A percentile compares a stretch with the other conserved stretches of the same genome.
Evolutionary conservation across 2,113 vertebrate species (phyloP).

Genomic region (Castor canadensis): DNA sequence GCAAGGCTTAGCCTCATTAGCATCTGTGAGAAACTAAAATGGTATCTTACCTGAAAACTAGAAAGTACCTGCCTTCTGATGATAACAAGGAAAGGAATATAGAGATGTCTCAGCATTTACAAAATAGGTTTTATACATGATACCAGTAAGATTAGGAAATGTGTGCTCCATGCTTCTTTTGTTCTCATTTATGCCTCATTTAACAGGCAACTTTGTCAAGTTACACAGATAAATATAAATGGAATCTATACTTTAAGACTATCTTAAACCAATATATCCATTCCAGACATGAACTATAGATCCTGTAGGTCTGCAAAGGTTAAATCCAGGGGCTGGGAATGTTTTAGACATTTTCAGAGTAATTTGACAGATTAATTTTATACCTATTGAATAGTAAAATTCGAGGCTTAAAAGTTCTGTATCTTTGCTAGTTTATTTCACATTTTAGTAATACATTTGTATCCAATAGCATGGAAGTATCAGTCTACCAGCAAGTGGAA

Average conservation of each 20-base stretch:
- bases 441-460: neutral
- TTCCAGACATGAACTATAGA: neutral
- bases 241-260: neutral
- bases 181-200: neutral
- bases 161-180: neutral
- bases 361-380: neutral
- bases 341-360: neutral
- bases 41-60: neutral
- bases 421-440: neutral
- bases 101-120: neutral
- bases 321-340: neutral
- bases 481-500: neutral
- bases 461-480: neutral
- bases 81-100: neutral
- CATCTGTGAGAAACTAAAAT: neutral
- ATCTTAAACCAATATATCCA: neutral
- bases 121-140: neutral
- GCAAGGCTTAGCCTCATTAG: neutral
- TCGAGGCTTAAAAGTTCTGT: neutral
- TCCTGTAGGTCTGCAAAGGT: neutral
- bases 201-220: neutral
- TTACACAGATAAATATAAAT: neutral
- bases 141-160: neutral
- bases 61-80: neutral
- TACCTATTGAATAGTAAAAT: slow-evolving; percentile 4